Evolutionary conservation across 2,888 invertebrate species (phyloP).

Genomic region (Pristionchus mayeri): DNA sequence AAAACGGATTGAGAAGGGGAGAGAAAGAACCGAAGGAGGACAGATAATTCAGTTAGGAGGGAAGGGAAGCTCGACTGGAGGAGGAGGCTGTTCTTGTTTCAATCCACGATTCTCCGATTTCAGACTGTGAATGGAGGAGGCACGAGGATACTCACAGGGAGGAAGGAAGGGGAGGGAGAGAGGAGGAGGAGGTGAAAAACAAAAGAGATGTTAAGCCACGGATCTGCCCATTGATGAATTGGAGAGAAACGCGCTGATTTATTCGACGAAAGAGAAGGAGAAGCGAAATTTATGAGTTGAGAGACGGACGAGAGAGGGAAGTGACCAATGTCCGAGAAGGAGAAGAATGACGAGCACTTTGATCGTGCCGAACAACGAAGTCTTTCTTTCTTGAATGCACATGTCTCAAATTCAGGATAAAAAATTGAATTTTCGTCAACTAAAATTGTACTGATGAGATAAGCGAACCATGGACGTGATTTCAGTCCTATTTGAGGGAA

Average conservation of each 20-base stretch:
- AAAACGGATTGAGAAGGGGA: slow-evolving; percentile 13
- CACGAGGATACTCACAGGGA: not conserved
- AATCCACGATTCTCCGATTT: not conserved
- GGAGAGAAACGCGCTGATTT: slow-evolving; percentile 15
- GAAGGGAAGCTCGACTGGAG: too few relatives aligned
- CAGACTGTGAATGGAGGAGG: slow-evolving; percentile 15
- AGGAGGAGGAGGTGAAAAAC: not conserved
- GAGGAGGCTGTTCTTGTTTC: slow-evolving; percentile 18
- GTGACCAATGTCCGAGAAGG: not conserved
- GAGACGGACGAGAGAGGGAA: not conserved
- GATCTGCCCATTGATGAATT: not conserved
- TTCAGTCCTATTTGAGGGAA: not conserved
- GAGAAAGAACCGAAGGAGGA: not conserved
- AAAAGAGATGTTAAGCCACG: slow-evolving; percentile 32
- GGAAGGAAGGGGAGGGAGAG: not conserved
- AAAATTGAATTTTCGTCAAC: too few relatives aligned
- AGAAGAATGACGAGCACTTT: not conserved
- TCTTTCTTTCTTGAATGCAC: too few relatives aligned
- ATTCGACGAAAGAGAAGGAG: slow-evolving; percentile 4
- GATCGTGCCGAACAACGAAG: too few relatives aligned
- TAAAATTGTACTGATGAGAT: too few relatives aligned
- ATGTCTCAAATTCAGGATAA: too few relatives aligned
- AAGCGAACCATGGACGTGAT: too few relatives aligned
- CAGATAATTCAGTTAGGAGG: slow-evolving; percentile 45
- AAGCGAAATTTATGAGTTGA: not conserved